Conservation (phyloP, 2,797 vertebrate genomes). For the Fratercula arctica region DNA sequence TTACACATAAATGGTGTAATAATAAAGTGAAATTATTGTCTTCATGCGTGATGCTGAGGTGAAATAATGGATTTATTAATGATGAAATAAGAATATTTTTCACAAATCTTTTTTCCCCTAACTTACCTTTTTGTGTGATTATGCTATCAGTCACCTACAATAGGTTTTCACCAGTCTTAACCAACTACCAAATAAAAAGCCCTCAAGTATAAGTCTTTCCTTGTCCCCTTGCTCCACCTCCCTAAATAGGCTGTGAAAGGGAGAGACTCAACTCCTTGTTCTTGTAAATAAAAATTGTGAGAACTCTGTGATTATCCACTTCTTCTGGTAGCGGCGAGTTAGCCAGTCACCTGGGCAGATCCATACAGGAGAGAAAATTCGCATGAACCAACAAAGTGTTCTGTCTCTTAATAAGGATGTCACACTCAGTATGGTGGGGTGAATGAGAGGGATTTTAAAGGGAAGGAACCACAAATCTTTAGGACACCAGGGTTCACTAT, state of each 20-base stretch:
- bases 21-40: background rate
- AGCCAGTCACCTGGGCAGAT: background rate
- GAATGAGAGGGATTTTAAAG: background rate
- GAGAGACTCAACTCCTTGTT: background rate
- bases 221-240: background rate
- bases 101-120: background rate
- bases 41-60: background rate
- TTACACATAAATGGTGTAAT: background rate
- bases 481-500: background rate
- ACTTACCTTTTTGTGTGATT: background rate
- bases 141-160: background rate
- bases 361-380: background rate
- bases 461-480: background rate
- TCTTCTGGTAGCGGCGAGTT: background rate
- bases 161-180: background rate
- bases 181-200: background rate
- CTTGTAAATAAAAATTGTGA: background rate
- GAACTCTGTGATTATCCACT: background rate
- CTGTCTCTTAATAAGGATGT: background rate
- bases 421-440: background rate
- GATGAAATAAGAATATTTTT: background rate
- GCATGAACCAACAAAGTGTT: background rate
- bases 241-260: background rate
- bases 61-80: background rate
- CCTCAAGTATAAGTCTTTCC: background rate